Conservation (phyloP, 2,888 invertebrate genomes). For the Balanococcus diminutus region DNA sequence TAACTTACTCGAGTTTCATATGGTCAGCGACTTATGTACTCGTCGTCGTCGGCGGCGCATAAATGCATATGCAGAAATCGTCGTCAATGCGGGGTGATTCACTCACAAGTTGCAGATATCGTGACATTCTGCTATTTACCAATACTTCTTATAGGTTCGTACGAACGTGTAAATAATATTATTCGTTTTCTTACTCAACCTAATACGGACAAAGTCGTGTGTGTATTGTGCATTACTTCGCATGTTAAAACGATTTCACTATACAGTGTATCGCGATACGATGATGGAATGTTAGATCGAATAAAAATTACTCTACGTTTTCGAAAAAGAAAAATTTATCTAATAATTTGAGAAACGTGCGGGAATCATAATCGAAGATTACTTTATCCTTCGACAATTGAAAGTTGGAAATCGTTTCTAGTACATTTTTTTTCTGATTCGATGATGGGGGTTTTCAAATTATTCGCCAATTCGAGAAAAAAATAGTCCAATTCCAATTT, state of each 20-base stretch:
- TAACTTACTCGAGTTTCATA: background rate
- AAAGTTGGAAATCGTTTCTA: background rate
- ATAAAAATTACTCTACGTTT: too few species aligned
- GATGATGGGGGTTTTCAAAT: too few species aligned
- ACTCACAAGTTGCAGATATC: background rate
- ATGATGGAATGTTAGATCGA: background rate
- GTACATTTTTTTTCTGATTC: too few species aligned
- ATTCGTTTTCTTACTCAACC: background rate
- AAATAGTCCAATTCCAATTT: background rate
- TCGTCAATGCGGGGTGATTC: background rate
- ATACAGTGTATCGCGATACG: background rate
- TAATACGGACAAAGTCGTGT: constrained; percentile 23
- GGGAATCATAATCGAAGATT: background rate
- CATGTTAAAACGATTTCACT: constrained; percentile 17
- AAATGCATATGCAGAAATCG: background rate
- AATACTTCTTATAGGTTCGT: background rate
- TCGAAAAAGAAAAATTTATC: background rate
- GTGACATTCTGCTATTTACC: background rate
- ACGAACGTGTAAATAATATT: background rate
- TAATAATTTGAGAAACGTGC: background rate
- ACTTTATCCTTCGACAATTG: background rate
- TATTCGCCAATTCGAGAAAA: background rate
- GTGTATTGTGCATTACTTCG: background rate
- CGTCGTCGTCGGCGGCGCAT: too few species aligned
- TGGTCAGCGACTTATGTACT: background rate